Conservation (phyloP, 2,113 vertebrate genomes). For the Nothobranchius furzeri region DNA sequence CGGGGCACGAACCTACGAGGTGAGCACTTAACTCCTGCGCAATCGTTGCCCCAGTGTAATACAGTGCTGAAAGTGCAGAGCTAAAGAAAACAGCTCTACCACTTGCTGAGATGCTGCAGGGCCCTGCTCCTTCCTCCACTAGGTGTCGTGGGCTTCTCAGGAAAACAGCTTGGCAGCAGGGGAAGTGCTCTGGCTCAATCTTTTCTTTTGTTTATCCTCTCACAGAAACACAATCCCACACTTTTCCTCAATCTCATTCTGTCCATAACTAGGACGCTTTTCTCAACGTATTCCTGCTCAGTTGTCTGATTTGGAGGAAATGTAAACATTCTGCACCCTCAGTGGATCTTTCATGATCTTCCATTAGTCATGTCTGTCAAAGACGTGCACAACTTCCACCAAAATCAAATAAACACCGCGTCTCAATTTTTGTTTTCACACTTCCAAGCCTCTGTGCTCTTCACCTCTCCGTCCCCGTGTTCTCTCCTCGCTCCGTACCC, state of each 20-base stretch:
- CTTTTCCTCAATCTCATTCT: conserved; percentile 29
- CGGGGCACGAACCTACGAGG: too few species aligned
- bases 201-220: conserved; percentile 52
- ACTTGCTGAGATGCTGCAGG: not conserved
- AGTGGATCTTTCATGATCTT: not conserved
- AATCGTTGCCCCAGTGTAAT: too few species aligned
- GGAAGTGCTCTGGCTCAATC: conserved; percentile 16
- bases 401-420: conserved; percentile 32
- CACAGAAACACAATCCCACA: conserved; percentile 23
- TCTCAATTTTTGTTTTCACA: conserved; percentile 34
- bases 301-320: conserved; percentile 2
- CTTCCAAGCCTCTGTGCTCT: conserved; percentile 19
- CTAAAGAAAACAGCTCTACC: not conserved
- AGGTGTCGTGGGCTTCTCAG: conserved; percentile 50
- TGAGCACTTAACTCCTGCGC: too few species aligned
- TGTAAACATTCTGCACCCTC: not conserved
- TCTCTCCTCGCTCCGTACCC: conserved; percentile 59
- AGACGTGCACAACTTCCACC: conserved; percentile 28
- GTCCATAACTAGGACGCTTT: conserved; percentile 12
- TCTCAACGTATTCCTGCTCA: conserved; percentile 12
- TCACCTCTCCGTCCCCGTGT: conserved; percentile 35
- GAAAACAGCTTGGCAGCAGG: conserved; percentile 3
- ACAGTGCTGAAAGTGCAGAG: too few species aligned
- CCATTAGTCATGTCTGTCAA: conserved; percentile 20
- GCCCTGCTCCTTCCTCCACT: conserved; percentile 34